Percentiles rank a stretch among this genome's conserved stretches.
Conservation (phyloP, 2,888 invertebrate genomes). For the Cheilosia soror region DNA sequence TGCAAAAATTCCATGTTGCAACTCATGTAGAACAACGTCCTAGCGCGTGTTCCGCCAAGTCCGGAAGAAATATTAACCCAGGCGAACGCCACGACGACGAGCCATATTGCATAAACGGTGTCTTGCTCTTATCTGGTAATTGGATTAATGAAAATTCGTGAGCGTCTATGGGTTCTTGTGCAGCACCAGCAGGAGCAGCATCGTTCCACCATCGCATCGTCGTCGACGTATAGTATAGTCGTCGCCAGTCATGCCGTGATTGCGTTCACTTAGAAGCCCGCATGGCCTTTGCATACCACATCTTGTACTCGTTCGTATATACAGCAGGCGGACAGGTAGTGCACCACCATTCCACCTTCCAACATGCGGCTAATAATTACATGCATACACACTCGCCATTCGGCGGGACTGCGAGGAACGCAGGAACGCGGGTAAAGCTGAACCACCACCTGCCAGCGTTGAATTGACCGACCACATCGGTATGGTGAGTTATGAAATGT, state of each 20-base stretch:
- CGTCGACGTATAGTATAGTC: background rate
- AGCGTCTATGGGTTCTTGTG: conserved; percentile 64
- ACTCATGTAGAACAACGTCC: conserved; percentile 69
- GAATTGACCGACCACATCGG: conserved; percentile 57
- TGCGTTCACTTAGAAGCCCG: conserved; percentile 57
- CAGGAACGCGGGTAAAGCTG: background rate
- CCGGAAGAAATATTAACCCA: conserved; percentile 71
- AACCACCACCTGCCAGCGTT: conserved; percentile 67
- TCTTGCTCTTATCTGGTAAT: conserved; percentile 80
- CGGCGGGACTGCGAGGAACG: no score
- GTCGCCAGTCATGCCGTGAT: conserved; percentile 62
- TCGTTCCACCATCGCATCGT: conserved; percentile 1
- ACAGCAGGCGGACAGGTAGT: conserved; percentile 72
- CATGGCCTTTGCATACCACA: conserved; percentile 72
- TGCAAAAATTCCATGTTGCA: conserved; percentile 74
- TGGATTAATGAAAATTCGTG: conserved; percentile 79
- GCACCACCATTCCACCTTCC: conserved; percentile 73
- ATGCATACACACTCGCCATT: conserved; percentile 75
- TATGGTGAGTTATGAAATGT: conserved; percentile 72
- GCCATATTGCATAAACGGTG: conserved; percentile 64
- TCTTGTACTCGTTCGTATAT: conserved; percentile 40
- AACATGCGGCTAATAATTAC: conserved; percentile 76
- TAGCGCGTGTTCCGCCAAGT: conserved; percentile 70
- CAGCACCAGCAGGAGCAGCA: conserved; percentile 38
- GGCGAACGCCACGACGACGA: conserved; percentile 19